A percentile compares a stretch with the other conserved stretches of the same genome.
Conservation (phyloP, 2,888 invertebrate species). For the Stenurella melanura region DNA sequence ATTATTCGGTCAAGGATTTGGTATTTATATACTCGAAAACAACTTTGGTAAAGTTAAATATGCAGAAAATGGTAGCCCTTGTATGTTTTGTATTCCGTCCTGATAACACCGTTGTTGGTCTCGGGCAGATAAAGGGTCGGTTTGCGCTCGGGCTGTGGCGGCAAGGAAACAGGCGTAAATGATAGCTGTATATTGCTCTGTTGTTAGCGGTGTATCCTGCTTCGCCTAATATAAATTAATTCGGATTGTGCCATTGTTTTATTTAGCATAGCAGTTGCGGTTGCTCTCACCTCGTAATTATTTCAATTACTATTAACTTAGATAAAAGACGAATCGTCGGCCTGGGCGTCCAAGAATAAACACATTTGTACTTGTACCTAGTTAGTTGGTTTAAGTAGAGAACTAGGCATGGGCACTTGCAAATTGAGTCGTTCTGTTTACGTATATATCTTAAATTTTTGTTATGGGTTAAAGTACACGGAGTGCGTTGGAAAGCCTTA, state of each 20-base stretch:
- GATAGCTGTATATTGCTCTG: slow-evolving; percentile 19
- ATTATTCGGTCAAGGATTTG: background rate
- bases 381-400: too few species aligned
- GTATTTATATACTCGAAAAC: slow-evolving; percentile 7
- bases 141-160: slow-evolving; percentile 11
- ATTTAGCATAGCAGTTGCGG: slow-evolving; percentile 19
- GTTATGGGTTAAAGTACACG: too few species aligned
- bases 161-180: slow-evolving; percentile 17
- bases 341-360: background rate
- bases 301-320: slow-evolving; percentile 5
- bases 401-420: too few species aligned
- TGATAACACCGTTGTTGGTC: slow-evolving; percentile 31
- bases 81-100: slow-evolving; percentile 9
- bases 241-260: slow-evolving; percentile 18
- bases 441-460: too few species aligned
- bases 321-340: slow-evolving; percentile 4
- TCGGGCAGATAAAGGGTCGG: slow-evolving; percentile 26
- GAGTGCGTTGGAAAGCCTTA: too few species aligned
- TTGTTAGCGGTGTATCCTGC: slow-evolving; percentile 21
- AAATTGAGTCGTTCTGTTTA: too few species aligned
- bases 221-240: slow-evolving; percentile 23
- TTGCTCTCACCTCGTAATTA: slow-evolving; percentile 7
- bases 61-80: slow-evolving; percentile 7
- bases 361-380: background rate
- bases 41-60: background rate